Percentiles rank a stretch among this genome's conserved stretches.
Conservation (phyloP, 2,113 vertebrate genomes). For the Falcunculus frontatus region DNA sequence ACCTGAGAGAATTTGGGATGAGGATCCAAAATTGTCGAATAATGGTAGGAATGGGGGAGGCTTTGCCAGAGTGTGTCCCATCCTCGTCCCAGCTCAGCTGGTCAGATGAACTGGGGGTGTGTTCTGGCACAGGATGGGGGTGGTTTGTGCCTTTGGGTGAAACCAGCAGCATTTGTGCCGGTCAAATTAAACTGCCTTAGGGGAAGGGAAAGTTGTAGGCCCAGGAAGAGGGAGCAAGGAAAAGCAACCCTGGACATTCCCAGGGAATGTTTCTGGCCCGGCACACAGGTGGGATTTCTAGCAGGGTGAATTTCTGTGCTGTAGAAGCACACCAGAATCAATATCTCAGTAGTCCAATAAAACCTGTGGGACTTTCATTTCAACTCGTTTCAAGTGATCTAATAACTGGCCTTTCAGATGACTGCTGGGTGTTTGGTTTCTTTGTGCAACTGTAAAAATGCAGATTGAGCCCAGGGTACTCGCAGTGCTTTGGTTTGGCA, state of each 20-base stretch:
- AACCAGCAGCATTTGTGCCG: background rate
- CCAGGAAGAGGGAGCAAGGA: background rate
- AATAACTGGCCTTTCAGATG: background rate
- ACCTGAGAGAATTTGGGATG: background rate
- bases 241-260: background rate
- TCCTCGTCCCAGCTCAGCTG: background rate
- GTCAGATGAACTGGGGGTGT: background rate
- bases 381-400: background rate
- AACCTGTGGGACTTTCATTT: background rate
- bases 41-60: background rate
- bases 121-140: background rate
- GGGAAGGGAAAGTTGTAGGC: background rate
- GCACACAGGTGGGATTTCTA: background rate
- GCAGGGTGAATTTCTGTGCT: background rate
- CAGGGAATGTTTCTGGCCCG: fast-evolving
- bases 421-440: background rate
- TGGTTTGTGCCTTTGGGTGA: background rate
- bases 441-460: background rate
- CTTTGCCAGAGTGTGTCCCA: background rate
- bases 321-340: background rate
- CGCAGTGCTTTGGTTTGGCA: background rate
- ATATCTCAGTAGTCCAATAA: background rate
- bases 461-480: background rate
- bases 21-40: background rate
- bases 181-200: background rate